Evolutionary conservation across 1,140 invertebrate genomes (phyloP).

Genomic region (Oscheius sp.): DNA sequence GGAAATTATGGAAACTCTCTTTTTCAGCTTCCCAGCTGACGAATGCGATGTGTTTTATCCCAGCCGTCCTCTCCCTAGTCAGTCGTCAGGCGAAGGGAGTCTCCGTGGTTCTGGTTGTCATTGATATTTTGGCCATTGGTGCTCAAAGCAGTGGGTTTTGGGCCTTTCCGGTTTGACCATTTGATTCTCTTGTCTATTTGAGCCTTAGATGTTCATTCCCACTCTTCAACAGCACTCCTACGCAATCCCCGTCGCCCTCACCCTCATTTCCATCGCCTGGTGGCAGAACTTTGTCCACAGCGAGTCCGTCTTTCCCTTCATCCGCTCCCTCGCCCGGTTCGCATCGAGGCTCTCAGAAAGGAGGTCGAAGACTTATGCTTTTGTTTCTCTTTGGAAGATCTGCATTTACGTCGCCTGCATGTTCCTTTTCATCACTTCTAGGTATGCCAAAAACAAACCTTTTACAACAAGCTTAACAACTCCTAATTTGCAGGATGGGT

Average conservation of each 20-base stretch:
- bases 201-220: constrained; percentile 46
- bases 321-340: constrained; percentile 42
- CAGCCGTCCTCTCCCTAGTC: constrained; percentile 46
- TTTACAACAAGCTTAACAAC: too few relatives aligned
- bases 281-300: constrained; percentile 60
- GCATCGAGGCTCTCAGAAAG: constrained; percentile 44
- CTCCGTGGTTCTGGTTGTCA: constrained; percentile 49
- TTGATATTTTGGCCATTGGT: constrained; percentile 49
- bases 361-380: constrained; percentile 54
- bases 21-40: constrained; percentile 40
- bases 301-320: constrained; percentile 55
- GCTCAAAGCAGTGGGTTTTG: constrained; percentile 53
- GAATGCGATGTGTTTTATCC: constrained; percentile 55
- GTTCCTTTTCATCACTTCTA: constrained; percentile 48
- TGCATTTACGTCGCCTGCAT: constrained; percentile 50
- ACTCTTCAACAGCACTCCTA: constrained; percentile 38
- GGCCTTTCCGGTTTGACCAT: constrained; percentile 47
- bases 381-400: constrained; percentile 56
- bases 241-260: constrained; percentile 45
- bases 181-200: not conserved
- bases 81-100: constrained; percentile 44
- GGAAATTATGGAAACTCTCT: too few relatives aligned
- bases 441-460: too few relatives aligned
- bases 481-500: constrained; percentile 39
- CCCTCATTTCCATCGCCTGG: constrained; percentile 54